Conservation (phyloP, 2,888 invertebrate genomes). For the Molorchus minor region DNA sequence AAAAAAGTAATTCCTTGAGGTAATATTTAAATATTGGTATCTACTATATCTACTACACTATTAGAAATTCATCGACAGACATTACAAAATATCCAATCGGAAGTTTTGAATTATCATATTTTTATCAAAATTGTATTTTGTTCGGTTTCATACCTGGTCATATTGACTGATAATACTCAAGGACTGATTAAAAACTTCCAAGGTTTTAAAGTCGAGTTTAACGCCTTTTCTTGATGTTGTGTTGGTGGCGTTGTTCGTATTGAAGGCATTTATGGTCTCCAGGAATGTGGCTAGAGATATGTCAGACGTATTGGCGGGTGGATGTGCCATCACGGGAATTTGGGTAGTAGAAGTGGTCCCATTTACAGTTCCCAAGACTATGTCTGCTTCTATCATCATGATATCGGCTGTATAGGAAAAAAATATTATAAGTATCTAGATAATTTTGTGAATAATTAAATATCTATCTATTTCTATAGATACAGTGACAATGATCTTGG, state of each 20-base stretch:
- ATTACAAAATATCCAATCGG: too few species aligned
- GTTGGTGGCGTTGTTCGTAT: slow-evolving; percentile 60
- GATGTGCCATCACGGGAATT: slow-evolving; percentile 87
- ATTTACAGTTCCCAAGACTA: slow-evolving; percentile 72
- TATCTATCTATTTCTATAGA: too few species aligned
- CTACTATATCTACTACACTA: neutral
- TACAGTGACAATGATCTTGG: too few species aligned
- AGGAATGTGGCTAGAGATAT: slow-evolving; percentile 80
- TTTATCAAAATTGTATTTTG: neutral
- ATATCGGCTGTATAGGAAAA: slow-evolving; percentile 44
- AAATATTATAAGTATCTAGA: too few species aligned
- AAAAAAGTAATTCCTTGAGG: too few species aligned
- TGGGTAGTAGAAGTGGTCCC: slow-evolving; percentile 60
- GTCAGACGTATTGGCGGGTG: slow-evolving; percentile 77
- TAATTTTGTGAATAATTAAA: too few species aligned
- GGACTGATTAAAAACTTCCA: slow-evolving; percentile 74
- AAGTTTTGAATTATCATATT: neutral
- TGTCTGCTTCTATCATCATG: slow-evolving; percentile 89
- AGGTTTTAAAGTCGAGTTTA: slow-evolving; percentile 88
- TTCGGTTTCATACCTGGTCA: slow-evolving; percentile 55
- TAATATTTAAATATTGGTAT: neutral
- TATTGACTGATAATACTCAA: slow-evolving; percentile 61
- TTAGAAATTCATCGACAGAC: neutral
- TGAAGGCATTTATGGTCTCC: slow-evolving; percentile 27
- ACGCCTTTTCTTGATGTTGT: slow-evolving; percentile 73